These are phyloP conservation scores for Acridotheres tristis DNA, from an alignment of 2,797 vertebrate species.

Conservation along the genomic window DNA sequence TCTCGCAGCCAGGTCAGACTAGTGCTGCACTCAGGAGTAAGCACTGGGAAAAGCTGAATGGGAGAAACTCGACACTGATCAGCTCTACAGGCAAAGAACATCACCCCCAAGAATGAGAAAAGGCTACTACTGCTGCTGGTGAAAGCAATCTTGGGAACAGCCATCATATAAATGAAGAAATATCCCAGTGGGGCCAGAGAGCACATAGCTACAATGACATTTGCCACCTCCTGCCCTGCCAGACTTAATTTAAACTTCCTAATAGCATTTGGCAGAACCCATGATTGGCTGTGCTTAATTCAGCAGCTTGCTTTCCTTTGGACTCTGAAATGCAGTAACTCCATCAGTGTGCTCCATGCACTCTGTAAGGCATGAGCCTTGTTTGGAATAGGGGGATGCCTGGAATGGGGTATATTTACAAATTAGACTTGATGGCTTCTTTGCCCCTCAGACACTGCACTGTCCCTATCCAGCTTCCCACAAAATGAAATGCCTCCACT, in stretches of 20 bases:
- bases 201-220: neutral
- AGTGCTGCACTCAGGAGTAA: neutral
- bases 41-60: neutral
- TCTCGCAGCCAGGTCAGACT: neutral
- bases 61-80: neutral
- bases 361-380: neutral
- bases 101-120: neutral
- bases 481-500: neutral
- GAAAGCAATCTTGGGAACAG: neutral
- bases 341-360: neutral
- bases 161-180: neutral
- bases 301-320: neutral
- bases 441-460: neutral
- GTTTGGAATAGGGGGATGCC: neutral
- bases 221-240: neutral
- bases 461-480: neutral
- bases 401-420: fast-evolving
- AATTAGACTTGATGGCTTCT: neutral
- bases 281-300: neutral
- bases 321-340: neutral
- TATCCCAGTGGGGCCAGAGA: neutral
- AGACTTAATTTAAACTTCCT: neutral
- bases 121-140: neutral
- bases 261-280: neutral
- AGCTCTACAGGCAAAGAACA: neutral